Evolutionary conservation across 2,797 vertebrate genomes (phyloP).

Genomic region (Acanthurus tractus): DNA sequence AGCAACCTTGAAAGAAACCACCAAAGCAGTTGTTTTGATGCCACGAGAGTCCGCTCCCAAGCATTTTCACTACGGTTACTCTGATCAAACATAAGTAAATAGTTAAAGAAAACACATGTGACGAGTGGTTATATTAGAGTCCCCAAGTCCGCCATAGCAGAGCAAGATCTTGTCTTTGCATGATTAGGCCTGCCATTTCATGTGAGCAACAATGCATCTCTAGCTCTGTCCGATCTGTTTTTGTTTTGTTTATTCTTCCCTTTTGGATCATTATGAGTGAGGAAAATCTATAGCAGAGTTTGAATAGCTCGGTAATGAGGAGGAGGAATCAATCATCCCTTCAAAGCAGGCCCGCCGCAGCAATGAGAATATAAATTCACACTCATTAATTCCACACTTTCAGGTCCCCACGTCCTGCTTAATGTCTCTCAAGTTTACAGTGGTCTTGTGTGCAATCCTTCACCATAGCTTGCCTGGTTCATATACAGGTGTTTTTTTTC

Average conservation of each 20-base stretch:
- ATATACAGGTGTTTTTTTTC: conserved; percentile 60
- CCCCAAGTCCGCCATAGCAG: conserved; percentile 44
- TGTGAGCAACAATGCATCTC: conserved; percentile 59
- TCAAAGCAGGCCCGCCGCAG: conserved; percentile 74
- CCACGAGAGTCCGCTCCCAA: conserved; percentile 22
- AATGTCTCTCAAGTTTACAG: conserved; percentile 72
- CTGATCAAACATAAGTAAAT: conserved; percentile 65
- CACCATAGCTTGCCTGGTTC: conserved; percentile 42
- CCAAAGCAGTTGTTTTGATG: conserved; percentile 40
- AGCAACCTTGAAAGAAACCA: conserved; percentile 70
- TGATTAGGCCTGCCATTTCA: conserved; percentile 56
- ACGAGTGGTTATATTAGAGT: conserved; percentile 50
- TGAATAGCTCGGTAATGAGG: conserved; percentile 80
- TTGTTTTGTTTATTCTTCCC: conserved; percentile 79
- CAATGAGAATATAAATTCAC: conserved; percentile 76
- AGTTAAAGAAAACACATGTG: conserved; percentile 59
- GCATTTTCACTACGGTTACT: conserved; percentile 59
- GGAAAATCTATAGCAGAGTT: conserved; percentile 71
- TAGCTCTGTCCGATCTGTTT: conserved; percentile 70
- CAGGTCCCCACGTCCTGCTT: conserved; percentile 72
- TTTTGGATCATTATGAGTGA: conserved; percentile 77
- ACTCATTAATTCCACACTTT: conserved; percentile 75
- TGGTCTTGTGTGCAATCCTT: conserved; percentile 64
- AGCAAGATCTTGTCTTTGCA: conserved; percentile 50
- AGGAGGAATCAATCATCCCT: conserved; percentile 79